phyloP scores from a whole-genome alignment of 1,140 invertebrate genomes.

The Whitmania pigra region DNA sequence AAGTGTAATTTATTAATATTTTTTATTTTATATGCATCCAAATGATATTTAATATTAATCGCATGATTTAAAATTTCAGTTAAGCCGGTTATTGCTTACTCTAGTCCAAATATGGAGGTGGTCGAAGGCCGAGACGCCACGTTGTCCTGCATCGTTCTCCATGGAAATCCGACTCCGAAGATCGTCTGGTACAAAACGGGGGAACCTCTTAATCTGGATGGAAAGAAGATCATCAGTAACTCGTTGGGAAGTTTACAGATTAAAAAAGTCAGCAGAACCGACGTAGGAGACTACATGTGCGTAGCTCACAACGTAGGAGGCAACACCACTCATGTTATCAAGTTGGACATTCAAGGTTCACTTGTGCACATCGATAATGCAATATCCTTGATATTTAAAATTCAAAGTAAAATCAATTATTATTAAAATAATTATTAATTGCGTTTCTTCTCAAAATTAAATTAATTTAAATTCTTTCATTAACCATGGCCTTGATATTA shows the following conservation, averaged over 20 bases:
- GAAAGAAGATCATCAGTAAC: constrained; percentile 22
- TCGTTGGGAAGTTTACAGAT: constrained; percentile 31
- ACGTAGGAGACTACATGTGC: constrained; percentile 44
- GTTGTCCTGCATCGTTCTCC: constrained; percentile 40
- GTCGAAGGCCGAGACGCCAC: constrained; percentile 32
- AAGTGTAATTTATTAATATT: no score
- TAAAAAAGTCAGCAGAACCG: constrained; percentile 30
- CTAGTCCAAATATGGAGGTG: constrained; percentile 34
- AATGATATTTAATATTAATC: not conserved
- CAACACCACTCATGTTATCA: constrained; percentile 39
- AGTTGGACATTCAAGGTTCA: constrained; percentile 40
- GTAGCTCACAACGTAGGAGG: constrained; percentile 43
- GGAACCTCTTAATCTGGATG: constrained; percentile 26
- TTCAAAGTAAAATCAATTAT: no score
- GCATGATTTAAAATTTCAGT: constrained; percentile 29
- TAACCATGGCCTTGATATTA: no score
- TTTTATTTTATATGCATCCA: no score
- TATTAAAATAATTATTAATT: no score
- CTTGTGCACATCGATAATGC: not conserved
- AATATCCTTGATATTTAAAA: not conserved
- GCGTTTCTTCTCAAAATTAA: no score
- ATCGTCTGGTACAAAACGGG: constrained; percentile 42
- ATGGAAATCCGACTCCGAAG: constrained; percentile 43
- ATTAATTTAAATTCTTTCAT: no score
- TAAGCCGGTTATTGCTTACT: constrained; percentile 37